These are phyloP conservation scores for Pherbina coryleti DNA, from an alignment of 2,888 invertebrate genomes.

Conservation along the genomic window DNA sequence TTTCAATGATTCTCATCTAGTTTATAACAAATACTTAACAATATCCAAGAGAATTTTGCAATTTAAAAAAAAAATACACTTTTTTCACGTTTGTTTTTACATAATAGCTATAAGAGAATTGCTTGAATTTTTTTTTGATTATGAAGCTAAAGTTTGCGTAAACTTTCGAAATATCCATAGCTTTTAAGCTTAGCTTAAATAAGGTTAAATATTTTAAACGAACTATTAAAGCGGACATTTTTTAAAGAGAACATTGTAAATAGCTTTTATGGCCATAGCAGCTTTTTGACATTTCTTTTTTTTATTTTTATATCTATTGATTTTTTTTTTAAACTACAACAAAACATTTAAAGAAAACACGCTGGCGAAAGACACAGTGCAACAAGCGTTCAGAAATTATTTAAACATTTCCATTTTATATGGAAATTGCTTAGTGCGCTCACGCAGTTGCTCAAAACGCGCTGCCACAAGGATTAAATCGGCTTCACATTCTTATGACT, in stretches of 20 bases:
- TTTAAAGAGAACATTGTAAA: neutral
- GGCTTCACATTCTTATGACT: too few species aligned
- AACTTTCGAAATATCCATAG: neutral
- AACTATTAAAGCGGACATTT: neutral
- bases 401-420: too few species aligned
- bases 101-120: too few species aligned
- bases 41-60: neutral
- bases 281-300: neutral
- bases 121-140: too few species aligned
- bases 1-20: neutral
- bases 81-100: neutral
- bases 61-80: neutral
- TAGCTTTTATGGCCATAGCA: neutral
- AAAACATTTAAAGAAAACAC: too few species aligned
- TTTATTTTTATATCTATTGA: neutral
- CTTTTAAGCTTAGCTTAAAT: neutral
- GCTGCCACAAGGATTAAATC: too few species aligned
- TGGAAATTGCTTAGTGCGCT: too few species aligned
- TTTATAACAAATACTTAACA: neutral
- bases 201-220: neutral
- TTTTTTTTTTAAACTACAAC: neutral
- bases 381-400: too few species aligned
- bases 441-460: too few species aligned
- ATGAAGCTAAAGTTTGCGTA: neutral
- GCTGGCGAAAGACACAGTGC: too few species aligned